Evolutionary conservation across 2,113 vertebrate species (phyloP).

Genomic region (Solenodon paradoxus): DNA sequence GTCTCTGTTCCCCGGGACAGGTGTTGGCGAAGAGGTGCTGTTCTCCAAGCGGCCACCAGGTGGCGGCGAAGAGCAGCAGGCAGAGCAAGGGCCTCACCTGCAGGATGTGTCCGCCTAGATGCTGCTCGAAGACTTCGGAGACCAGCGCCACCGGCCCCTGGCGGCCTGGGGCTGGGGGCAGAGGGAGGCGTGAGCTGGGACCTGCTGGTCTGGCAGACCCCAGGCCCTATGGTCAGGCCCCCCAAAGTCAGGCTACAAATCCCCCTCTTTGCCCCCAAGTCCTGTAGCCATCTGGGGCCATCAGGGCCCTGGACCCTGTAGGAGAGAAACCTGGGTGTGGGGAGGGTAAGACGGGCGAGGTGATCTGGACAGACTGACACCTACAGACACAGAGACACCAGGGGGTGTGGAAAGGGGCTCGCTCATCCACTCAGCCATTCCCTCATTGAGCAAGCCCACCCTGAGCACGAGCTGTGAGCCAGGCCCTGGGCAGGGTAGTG

Average conservation of each 20-base stretch:
- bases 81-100: constrained; percentile 82
- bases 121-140: constrained; percentile 91
- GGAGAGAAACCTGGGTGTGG: background rate
- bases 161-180: constrained; percentile 61
- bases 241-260: background rate
- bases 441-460: background rate
- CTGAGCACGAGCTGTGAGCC: background rate
- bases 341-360: background rate
- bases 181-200: background rate
- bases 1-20: background rate
- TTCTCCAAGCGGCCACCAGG: background rate
- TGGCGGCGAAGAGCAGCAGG: constrained; percentile 44
- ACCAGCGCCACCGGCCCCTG: constrained; percentile 83
- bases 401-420: background rate
- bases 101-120: constrained; percentile 91
- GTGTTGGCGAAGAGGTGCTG: background rate
- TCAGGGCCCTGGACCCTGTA: constrained; percentile 64
- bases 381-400: background rate
- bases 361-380: background rate
- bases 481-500: background rate
- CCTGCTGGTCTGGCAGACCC: background rate
- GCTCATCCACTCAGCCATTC: background rate
- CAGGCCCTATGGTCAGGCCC: background rate
- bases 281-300: background rate
- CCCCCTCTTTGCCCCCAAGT: background rate